Evolutionary conservation across 2,113 vertebrate species (phyloP).

Genomic region (Plestiodon gilberti): DNA sequence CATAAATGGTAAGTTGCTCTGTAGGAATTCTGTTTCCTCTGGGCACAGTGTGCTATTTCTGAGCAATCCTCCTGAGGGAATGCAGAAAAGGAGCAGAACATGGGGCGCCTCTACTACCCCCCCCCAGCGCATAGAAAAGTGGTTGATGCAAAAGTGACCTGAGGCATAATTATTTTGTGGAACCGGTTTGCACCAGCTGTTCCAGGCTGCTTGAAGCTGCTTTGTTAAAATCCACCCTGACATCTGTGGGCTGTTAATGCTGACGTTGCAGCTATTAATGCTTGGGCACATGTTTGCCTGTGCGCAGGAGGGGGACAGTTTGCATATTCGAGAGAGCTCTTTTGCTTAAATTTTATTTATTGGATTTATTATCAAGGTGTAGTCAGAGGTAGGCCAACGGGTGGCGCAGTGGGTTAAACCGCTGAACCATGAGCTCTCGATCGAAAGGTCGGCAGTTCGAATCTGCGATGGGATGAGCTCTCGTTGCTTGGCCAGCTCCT

Average conservation of each 20-base stretch:
- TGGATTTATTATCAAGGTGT: no score
- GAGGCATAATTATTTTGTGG: background rate
- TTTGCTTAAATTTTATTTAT: background rate
- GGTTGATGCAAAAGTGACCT: slow-evolving; percentile 13
- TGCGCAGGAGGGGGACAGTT: background rate
- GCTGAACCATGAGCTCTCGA: no score
- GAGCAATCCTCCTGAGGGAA: slow-evolving; percentile 37
- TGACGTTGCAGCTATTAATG: slow-evolving; percentile 21
- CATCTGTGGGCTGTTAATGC: slow-evolving; percentile 24
- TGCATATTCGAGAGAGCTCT: slow-evolving; percentile 5
- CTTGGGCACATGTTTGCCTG: background rate
- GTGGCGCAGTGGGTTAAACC: no score
- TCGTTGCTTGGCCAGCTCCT: no score
- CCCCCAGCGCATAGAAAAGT: background rate
- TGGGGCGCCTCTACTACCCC: background rate
- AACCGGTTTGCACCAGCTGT: background rate
- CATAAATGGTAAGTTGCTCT: background rate
- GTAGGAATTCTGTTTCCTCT: slow-evolving; percentile 39
- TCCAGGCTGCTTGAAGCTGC: slow-evolving; percentile 8
- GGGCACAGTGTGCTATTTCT: slow-evolving; percentile 35
- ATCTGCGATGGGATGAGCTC: no score
- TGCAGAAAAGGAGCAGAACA: background rate
- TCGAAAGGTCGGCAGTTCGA: no score
- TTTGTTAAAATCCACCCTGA: slow-evolving; percentile 22
- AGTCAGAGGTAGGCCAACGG: no score